A percentile compares a stretch with the other conserved stretches of the same genome.
These are phyloP conservation scores for Zelleria hepariella DNA, from an alignment of 2,888 invertebrate genomes.

Conservation along the genomic window DNA sequence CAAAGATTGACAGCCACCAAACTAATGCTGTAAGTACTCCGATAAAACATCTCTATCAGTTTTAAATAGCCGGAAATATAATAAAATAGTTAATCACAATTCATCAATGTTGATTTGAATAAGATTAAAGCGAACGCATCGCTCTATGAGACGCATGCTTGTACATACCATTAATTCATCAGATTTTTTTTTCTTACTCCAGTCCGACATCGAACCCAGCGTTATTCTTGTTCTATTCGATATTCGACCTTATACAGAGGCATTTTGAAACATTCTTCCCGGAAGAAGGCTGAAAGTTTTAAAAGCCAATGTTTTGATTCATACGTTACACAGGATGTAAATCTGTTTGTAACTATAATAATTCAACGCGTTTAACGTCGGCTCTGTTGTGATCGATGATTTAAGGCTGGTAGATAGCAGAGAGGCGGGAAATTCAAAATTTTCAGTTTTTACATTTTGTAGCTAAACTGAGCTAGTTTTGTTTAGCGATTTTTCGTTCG, in stretches of 20 bases:
- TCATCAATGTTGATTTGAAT: background rate
- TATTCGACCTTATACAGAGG: conserved; percentile 2
- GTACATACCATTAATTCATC: conserved; percentile 37
- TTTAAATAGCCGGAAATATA: background rate
- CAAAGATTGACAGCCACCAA: too few relatives aligned
- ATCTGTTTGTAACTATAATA: background rate
- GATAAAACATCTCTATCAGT: background rate
- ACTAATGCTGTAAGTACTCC: too few relatives aligned
- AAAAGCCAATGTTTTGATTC: conserved; percentile 3
- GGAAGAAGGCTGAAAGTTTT: background rate
- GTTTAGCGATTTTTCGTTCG: too few relatives aligned
- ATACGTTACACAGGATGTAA: background rate
- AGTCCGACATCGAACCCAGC: conserved; percentile 10
- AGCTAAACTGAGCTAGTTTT: too few relatives aligned
- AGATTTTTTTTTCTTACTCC: conserved; percentile 33
- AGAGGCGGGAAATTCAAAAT: too few relatives aligned
- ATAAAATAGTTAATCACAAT: background rate
- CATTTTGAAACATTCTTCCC: background rate
- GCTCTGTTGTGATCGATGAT: background rate
- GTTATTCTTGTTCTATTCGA: background rate
- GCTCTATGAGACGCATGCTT: conserved; percentile 34
- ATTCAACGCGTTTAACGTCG: background rate
- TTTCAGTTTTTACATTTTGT: too few relatives aligned
- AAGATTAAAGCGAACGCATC: conserved; percentile 37
- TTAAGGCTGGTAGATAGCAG: too few relatives aligned